Base-by-base conservation (phyloP, 1,140 invertebrate genomes). In the Helicoverpa zea region DNA sequence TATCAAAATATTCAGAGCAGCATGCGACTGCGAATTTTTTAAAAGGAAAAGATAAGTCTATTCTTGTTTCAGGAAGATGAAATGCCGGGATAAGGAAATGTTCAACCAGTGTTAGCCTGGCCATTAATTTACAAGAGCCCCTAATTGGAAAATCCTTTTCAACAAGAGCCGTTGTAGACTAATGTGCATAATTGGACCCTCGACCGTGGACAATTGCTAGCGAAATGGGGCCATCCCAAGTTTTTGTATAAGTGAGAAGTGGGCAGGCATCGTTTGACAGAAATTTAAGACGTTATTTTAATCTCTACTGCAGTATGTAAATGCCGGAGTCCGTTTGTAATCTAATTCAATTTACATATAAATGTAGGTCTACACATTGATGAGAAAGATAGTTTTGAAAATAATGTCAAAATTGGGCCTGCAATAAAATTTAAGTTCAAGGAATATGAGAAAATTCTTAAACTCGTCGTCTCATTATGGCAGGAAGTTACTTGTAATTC, bases 91-190 rank as follows among this genome's bases (percentile, higher is more conserved):
- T 76, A 84, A 78, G 76, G 61, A 80, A 81, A 84, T 83, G 81
- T 87, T 87, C 83, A 81, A 83, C 84, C 81, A 81, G 61, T 82
- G 81, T 78, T 83, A 80, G 68, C 76, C 30, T 79, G 59, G 82
- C 82, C 81, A 87, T 90, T 89, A 87, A 90, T 88, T 88, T 85
- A 88, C 66, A 83, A 81, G 84, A 83, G 82, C 75, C 79, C 79
- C 81, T 89, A 87, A 90, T 87, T 87, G 83, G 85, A 83, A 87
- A 88, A 90, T 89, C 86, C 86, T 82, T 88, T 88, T 87, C 85
- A 86, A 88, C 84, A 77, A 84, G 76, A 85, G 68, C 76, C 83
- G 66, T 68, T 84, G 83, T 81, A 84, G 78, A 80, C 80, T 82
- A 82, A 83, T 85, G 81, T 85, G 78, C 77, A 87, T 90, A 88